Evolutionary conservation across 2,888 invertebrate species (phyloP).

Genomic region (Amiota communis): DNA sequence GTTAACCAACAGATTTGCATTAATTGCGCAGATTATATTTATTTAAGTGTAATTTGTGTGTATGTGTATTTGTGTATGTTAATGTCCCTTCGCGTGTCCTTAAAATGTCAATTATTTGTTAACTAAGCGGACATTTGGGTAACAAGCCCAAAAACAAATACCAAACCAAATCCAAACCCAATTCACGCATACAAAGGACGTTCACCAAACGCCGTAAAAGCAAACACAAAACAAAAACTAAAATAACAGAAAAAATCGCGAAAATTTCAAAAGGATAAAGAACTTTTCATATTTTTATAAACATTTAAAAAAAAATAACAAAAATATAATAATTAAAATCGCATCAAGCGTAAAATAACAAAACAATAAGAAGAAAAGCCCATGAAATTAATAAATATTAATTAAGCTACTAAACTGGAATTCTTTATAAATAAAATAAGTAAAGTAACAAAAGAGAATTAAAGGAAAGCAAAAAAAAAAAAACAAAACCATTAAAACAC

Average conservation of each 20-base stretch:
- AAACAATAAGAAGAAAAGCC: neutral
- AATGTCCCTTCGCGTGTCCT: conserved; percentile 55
- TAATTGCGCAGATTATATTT: conserved; percentile 63
- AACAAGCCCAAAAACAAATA: neutral
- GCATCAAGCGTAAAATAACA: conserved; percentile 15
- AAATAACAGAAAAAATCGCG: conserved; percentile 36
- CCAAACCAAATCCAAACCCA: conserved; percentile 21
- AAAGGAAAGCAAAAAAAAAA: conserved; percentile 14
- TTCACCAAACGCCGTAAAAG: conserved; percentile 70
- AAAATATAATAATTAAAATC: conserved; percentile 22
- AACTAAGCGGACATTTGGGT: conserved; percentile 54
- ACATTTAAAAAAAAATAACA: conserved; percentile 40
- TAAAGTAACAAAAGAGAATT: conserved; percentile 17
- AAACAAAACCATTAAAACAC: conserved; percentile 13
- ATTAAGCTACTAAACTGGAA: conserved; percentile 45
- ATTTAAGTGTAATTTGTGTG: conserved; percentile 50
- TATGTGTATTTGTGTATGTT: conserved; percentile 34
- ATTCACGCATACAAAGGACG: conserved; percentile 67
- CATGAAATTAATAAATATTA: conserved; percentile 46
- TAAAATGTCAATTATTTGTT: conserved; percentile 60
- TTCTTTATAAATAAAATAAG: conserved; percentile 44
- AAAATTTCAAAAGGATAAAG: conserved; percentile 38
- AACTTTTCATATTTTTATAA: conserved; percentile 40
- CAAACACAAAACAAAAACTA: conserved; percentile 37
- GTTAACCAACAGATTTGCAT: conserved; percentile 57